These are phyloP conservation scores for Centrocercus urophasianus DNA, from an alignment of 2,113 vertebrate species.

Conservation along the genomic window DNA sequence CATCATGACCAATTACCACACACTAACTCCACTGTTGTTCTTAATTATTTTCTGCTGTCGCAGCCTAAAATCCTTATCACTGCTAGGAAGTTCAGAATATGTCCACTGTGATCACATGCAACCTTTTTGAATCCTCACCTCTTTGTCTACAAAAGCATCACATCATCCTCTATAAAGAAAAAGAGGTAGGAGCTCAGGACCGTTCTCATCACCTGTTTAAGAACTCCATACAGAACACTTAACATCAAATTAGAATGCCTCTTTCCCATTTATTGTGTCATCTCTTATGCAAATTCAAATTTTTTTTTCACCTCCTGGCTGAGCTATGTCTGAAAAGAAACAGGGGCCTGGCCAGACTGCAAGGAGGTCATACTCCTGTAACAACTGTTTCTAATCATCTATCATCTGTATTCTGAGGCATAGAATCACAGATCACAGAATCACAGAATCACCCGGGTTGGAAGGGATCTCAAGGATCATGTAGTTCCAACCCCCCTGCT, in stretches of 20 bases:
- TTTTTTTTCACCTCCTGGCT: not conserved
- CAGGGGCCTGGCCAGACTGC: rapidly evolving
- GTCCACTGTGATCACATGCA: not conserved
- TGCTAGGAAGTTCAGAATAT: not conserved
- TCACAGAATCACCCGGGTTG: too few species aligned
- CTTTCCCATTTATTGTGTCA: rapidly evolving
- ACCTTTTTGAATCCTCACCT: not conserved
- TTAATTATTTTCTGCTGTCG: not conserved
- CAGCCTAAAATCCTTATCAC: not conserved
- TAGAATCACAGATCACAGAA: too few species aligned
- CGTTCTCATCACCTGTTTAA: not conserved
- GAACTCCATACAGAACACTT: not conserved
- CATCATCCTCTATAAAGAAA: not conserved
- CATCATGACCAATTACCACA: not conserved
- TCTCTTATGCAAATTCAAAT: not conserved
- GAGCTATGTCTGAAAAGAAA: not conserved
- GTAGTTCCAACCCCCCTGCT: too few species aligned
- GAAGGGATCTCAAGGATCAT: too few species aligned
- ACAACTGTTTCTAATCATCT: not conserved
- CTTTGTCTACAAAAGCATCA: not conserved
- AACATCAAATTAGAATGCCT: not conserved
- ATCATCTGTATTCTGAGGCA: not conserved
- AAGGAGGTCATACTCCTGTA: not conserved
- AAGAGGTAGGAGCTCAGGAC: not conserved
- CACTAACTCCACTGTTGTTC: not conserved